These are phyloP conservation scores for Beris chalybata DNA, from an alignment of 2,888 invertebrate genomes.

Conservation along the genomic window DNA sequence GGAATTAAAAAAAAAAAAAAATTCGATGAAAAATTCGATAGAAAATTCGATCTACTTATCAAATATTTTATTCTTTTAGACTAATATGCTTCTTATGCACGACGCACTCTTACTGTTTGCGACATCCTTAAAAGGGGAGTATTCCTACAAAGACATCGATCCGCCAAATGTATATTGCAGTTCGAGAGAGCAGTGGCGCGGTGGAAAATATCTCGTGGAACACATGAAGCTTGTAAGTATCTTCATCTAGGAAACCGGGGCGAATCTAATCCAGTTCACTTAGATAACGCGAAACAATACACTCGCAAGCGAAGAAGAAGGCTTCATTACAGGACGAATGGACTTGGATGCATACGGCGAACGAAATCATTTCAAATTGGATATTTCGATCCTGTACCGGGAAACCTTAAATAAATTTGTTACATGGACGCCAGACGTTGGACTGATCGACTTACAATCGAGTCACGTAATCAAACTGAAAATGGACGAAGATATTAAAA, in stretches of 20 bases:
- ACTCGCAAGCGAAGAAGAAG: slow-evolving; percentile 13
- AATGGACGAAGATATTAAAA: slow-evolving; percentile 54
- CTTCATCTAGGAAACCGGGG: background rate
- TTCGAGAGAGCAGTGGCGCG: slow-evolving; percentile 53
- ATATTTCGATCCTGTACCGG: slow-evolving; percentile 52
- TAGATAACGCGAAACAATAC: slow-evolving; percentile 22
- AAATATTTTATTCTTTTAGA: slow-evolving; percentile 51
- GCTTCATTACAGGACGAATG: slow-evolving; percentile 45
- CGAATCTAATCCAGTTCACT: no score
- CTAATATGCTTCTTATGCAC: slow-evolving; percentile 64
- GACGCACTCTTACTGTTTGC: slow-evolving; percentile 67
- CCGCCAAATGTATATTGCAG: slow-evolving; percentile 43
- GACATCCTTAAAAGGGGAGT: slow-evolving; percentile 55
- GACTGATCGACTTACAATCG: slow-evolving; percentile 43
- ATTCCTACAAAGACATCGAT: slow-evolving; percentile 41
- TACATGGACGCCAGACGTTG: slow-evolving; percentile 53
- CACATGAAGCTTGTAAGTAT: slow-evolving; percentile 57
- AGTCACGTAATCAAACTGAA: slow-evolving; percentile 52
- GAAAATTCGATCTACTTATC: slow-evolving; percentile 1
- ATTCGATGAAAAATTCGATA: background rate
- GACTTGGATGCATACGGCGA: slow-evolving; percentile 63
- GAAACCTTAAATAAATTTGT: slow-evolving; percentile 62
- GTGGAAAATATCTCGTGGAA: slow-evolving; percentile 64
- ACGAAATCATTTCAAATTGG: slow-evolving; percentile 65
- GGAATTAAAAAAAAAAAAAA: no score